Evolutionary conservation across 2,797 vertebrate species (phyloP), one percentile per base, ranked within the genome.

Genomic region (Cephalopachus bancanus): DNA sequence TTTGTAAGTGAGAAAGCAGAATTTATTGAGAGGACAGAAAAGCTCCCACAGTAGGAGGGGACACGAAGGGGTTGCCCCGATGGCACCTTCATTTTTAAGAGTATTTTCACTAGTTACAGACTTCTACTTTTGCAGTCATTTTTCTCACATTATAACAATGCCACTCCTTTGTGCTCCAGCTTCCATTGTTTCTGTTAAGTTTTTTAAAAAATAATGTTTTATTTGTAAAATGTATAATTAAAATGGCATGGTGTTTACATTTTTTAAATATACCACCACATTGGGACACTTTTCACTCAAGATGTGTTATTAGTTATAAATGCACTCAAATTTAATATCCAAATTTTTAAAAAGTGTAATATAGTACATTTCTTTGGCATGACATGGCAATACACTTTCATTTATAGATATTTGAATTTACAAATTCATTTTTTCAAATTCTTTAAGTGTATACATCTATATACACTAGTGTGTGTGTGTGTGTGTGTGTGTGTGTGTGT

Each of bases 141-240:
- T 95, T 60, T 79, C 44, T 95, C 30, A 71, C 22, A 57, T 17
- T 65, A 33, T 76, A 84, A 84, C 76, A 94, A 84, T 78, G 59
- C 55, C 28, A 59, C 75, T 83, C 20, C n/a, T 62, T 76, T 69
- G 55, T 83, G n/a, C 83, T 83, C 62, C 80, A 60, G 51, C 26
- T 88, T 69, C 62, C 67, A 33, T 44, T 37, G 33, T 49, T 93
- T 83, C 49, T 49, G 12, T 33, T 85, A 79, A 51, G 72, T 65
- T 4, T 59, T 71, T 80, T 81, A 49, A 86, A 65, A 72, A 71
- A 24, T 33, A 78, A 64, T 53, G 33, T 78, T 93, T 88, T 91
- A 87, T 93, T 96, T 75, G 65, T 37, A 91, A 88, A 93, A 64
- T 86, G 19, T 20, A 44, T 85, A 78, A 91, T 85, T 92, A 86